A percentile compares a stretch with the other conserved stretches of the same genome.
phyloP scores from a whole-genome alignment of 2,797 vertebrate species.

The Chrysocyon brachyurus region DNA sequence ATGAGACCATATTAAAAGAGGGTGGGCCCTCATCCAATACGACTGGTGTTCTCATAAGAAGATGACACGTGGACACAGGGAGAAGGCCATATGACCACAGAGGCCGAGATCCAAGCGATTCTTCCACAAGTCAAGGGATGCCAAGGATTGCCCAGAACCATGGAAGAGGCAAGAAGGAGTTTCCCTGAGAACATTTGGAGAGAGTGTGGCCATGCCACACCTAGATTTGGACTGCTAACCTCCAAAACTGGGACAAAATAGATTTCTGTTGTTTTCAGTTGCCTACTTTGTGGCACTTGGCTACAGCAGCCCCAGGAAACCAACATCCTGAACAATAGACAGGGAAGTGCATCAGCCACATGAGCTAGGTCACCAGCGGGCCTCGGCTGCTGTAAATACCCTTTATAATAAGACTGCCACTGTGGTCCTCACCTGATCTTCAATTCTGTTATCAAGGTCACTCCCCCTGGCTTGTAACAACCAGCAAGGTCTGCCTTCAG shows the following conservation, averaged over 20 bases:
- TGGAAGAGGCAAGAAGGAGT: background rate
- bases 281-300: background rate
- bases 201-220: accelerated
- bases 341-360: accelerated
- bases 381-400: background rate
- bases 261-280: background rate
- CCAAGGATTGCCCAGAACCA: background rate
- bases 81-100: background rate
- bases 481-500: background rate
- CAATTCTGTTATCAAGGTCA: background rate
- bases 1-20: background rate
- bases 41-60: background rate
- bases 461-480: background rate
- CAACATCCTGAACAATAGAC: background rate
- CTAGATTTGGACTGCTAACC: background rate
- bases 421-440: background rate
- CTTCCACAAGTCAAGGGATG: background rate
- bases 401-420: background rate
- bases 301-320: background rate
- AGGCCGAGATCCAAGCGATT: accelerated
- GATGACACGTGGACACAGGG: background rate
- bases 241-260: background rate
- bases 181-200: background rate
- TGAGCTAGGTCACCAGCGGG: background rate
- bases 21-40: background rate